Base-by-base conservation (phyloP, 2,888 invertebrate species). In the Carcina quercana region DNA sequence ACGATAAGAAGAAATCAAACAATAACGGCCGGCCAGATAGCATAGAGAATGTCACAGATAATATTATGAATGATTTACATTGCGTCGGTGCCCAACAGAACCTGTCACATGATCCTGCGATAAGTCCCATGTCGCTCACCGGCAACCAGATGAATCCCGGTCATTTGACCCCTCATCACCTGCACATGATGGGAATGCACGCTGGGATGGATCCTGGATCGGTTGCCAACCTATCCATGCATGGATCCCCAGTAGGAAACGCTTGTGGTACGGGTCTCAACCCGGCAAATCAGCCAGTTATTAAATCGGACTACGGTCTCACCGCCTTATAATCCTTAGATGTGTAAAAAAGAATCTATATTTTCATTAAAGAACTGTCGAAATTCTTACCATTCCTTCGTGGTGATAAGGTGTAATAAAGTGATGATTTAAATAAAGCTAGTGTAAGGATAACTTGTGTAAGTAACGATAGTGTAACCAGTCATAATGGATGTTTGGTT, bases 251-350 rank as follows among this genome's bases (percentile, higher is more conserved):
- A 7, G 72, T 86, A 14, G 78, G 86, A 12, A 69, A 75, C 30
- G 69, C 86, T 13, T 84, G 83, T 37, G 85, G 84, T 13, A 73
- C 75, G 4, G 80, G 79, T 21, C 64, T 83, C 36, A 63, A 55
- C 35, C 62, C 79, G 24, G 50, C 55, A 28, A 74, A 59, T 47
- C 86, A 87, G 46, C 82, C 88, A 42, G 85, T 90, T 59, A 92
- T 93, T 59, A 94, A 94, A 79, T 92, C 93, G 51, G 94, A 95
- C 80, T 95, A 95, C 67, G 95, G 93, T 70, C 88, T 95, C 58
- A 95, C 94, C 67, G 89, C 93, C 80, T 83, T 83, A 83, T 83
- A 83, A 83, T 82, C 75, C 55, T 63, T 70, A 73, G 63, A 69
- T 56, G 58, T 75, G 60, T 78, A 74, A 68, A 75, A 60, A 67